A percentile compares a stretch with the other conserved stretches of the same genome.
phyloP scores from a whole-genome alignment of 1,140 invertebrate genomes.

The Plectus sambesii region DNA sequence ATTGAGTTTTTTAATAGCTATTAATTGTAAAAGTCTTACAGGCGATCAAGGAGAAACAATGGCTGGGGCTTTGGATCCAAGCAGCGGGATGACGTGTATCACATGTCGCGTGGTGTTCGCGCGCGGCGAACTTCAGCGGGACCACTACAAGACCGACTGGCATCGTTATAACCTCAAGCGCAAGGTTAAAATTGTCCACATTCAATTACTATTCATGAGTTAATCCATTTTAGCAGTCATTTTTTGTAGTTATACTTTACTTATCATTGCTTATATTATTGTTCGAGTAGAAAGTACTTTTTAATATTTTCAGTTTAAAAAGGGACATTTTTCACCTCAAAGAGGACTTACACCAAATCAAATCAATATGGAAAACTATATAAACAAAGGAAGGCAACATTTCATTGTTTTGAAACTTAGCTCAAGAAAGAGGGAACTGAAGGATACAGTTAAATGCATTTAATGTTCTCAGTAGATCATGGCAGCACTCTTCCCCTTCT shows the following conservation, averaged over 20 bases:
- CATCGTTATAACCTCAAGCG: slow-evolving; percentile 92
- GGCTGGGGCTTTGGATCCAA: slow-evolving; percentile 26
- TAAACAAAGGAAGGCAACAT: too few relatives aligned
- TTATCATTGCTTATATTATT: slow-evolving; percentile 8
- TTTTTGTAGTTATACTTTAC: background rate
- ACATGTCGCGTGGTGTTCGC: slow-evolving; percentile 73
- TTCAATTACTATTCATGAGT: slow-evolving; percentile 66
- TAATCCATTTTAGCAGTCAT: slow-evolving; percentile 5
- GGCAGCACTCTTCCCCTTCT: too few relatives aligned
- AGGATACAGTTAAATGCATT: too few relatives aligned
- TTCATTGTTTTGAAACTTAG: too few relatives aligned
- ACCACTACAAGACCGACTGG: slow-evolving; percentile 73
- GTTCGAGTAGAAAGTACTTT: slow-evolving; percentile 1
- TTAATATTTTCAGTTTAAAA: slow-evolving; percentile 8
- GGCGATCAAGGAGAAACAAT: too few relatives aligned
- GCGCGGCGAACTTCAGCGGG: slow-evolving; percentile 65
- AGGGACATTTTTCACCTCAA: slow-evolving; percentile 3
- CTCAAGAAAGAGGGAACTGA: too few relatives aligned
- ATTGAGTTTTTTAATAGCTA: too few relatives aligned
- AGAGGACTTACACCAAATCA: too few relatives aligned
- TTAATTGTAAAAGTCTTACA: too few relatives aligned
- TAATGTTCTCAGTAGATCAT: too few relatives aligned
- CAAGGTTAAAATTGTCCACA: slow-evolving; percentile 72
- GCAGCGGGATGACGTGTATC: slow-evolving; percentile 58
- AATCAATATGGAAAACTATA: too few relatives aligned